Percentiles rank a stretch among this genome's conserved stretches.
These are phyloP conservation scores for Ichneumon xanthorius DNA, from an alignment of 2,888 invertebrate genomes.

Conservation along the genomic window DNA sequence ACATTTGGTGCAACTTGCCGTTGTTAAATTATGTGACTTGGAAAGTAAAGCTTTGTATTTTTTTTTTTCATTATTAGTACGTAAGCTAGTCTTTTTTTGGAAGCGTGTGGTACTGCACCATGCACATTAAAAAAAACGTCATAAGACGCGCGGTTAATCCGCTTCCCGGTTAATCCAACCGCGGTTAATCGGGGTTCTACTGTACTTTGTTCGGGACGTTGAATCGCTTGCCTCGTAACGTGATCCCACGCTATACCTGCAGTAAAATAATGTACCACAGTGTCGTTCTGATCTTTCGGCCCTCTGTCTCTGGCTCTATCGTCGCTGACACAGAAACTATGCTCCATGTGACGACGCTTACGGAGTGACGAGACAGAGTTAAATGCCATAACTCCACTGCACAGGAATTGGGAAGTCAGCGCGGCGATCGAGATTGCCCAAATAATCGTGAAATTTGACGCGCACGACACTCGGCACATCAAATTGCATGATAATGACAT, in stretches of 20 bases:
- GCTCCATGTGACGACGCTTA: background rate
- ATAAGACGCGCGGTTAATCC: no score
- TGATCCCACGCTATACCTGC: background rate
- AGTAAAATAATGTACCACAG: background rate
- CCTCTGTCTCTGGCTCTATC: background rate
- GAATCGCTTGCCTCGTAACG: slow-evolving; percentile 27
- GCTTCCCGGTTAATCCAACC: no score
- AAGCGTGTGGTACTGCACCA: no score
- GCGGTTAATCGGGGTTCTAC: no score
- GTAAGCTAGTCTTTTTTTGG: no score
- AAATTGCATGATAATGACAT: slow-evolving; percentile 9
- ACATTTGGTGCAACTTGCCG: no score
- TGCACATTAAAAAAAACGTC: no score
- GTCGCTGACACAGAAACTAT: background rate
- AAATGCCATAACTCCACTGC: background rate
- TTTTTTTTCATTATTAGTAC: no score
- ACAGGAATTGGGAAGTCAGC: background rate
- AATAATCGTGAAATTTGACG: slow-evolving; percentile 31
- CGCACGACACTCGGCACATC: background rate
- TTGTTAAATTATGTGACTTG: no score
- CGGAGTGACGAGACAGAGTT: background rate
- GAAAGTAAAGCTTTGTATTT: no score
- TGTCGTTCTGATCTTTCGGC: background rate
- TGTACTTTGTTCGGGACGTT: slow-evolving; percentile 55
- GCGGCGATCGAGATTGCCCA: background rate